Evolutionary conservation across 1,140 invertebrate species (phyloP), one percentile per base, ranked within the genome.

Genomic region (Lethocerus indicus): DNA sequence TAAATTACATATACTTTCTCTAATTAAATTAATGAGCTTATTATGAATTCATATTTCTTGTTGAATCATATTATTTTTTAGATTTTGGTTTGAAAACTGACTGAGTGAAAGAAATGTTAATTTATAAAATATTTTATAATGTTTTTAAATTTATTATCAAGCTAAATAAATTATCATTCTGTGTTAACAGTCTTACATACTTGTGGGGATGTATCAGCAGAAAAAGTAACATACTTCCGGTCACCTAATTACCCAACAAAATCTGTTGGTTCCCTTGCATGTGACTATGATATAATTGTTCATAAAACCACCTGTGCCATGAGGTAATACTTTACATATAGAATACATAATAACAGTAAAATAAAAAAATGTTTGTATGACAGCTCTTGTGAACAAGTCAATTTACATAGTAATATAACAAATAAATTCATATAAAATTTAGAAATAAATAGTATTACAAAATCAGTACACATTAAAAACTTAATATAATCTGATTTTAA

Each of bases 231-330:
- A 2, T 61, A 59, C 44, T 60, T 63, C 44, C 54, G 60, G 29
- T 64, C 62, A 0, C 64, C 64, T 2, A 59, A 58, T 6, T 62
- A 57, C 49, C 60, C 63, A 13, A 53, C 54, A 2, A 61, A 60
- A 23, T 57, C 61, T 3, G 41, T 56, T n/a, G 64, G 64, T 1
- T 62, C 60, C 18, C 46, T 64, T 1, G 60, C 64, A 7, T 66
- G 64, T 47, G 61, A 64, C 41, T 63, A 59, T 51, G 62, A 64
- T n/a, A 37, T 64, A 3, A 49, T 56, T 7, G 51, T 66, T 13
- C 59, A 57, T 46, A 49, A 54, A 13, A 61, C 60, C 41, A 56
- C 61, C 28, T 64, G 64, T 43, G 60, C 61, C 14, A 50, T 65
- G 5, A 60, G 61, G 63, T 64, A 52, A 55, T n/a, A 2, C 35